Conservation (phyloP, 2,113 vertebrate species). For the Pholis gunnellus region DNA sequence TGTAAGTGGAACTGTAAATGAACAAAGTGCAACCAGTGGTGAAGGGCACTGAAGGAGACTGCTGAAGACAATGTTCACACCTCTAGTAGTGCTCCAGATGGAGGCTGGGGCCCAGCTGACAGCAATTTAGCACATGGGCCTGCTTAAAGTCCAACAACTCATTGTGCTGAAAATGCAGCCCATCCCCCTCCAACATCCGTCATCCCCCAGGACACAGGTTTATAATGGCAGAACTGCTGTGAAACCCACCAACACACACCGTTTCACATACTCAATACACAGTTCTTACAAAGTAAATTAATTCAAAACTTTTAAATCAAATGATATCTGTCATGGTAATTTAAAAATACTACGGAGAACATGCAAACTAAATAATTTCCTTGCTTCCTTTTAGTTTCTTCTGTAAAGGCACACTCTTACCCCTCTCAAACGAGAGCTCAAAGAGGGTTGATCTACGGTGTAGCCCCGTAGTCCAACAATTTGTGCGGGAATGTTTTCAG, state of each 20-base stretch:
- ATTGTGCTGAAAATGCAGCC: neutral
- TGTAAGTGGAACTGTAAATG: neutral
- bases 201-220: neutral
- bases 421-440: too few species aligned
- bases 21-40: neutral
- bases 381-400: neutral
- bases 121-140: slow-evolving; percentile 7
- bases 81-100: slow-evolving; percentile 26
- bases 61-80: slow-evolving; percentile 27
- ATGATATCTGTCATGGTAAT: neutral
- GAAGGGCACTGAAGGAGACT: slow-evolving; percentile 41
- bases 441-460: too few species aligned
- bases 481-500: too few species aligned
- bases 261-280: neutral
- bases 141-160: neutral
- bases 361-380: too few species aligned
- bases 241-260: neutral
- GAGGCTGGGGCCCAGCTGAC: slow-evolving; percentile 1
- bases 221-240: neutral
- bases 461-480: too few species aligned
- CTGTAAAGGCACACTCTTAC: too few species aligned
- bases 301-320: neutral
- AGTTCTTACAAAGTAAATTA: neutral
- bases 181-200: too few species aligned
- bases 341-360: neutral